These are phyloP conservation scores for Pseudomugil tenellus DNA, from an alignment of 2,797 vertebrate species.

Conservation along the genomic window DNA sequence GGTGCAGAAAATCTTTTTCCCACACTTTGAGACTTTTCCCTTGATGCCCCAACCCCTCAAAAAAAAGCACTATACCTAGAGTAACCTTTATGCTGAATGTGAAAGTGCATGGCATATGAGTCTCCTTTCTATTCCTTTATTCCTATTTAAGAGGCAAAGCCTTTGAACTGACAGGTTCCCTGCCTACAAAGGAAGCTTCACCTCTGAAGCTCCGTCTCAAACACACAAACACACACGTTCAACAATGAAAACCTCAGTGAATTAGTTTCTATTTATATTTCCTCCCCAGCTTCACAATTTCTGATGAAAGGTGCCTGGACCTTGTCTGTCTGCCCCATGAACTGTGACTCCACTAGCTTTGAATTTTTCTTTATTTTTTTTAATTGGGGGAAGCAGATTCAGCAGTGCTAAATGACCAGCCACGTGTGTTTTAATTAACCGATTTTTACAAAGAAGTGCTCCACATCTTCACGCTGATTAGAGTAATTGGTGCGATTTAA, in stretches of 20 bases:
- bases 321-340: conserved; percentile 11
- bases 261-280: conserved; percentile 33
- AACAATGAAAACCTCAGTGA: conserved; percentile 30
- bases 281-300: conserved; percentile 3
- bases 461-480: conserved; percentile 76
- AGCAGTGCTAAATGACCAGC: conserved; percentile 54
- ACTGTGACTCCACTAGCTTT: conserved; percentile 3
- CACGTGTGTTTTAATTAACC: conserved; percentile 75
- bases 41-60: conserved; percentile 33
- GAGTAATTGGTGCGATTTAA: conserved; percentile 84
- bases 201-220: conserved; percentile 41
- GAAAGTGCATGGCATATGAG: conserved; percentile 58
- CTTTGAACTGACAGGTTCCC: conserved; percentile 72
- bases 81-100: conserved; percentile 56
- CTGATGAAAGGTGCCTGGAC: conserved; percentile 13
- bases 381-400: conserved; percentile 22
- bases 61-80: conserved; percentile 21
- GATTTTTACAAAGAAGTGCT: conserved; percentile 74
- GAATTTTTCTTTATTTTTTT: no score
- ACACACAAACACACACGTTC: conserved; percentile 15
- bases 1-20: conserved; percentile 12
- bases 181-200: conserved; percentile 64
- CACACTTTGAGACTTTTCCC: conserved; percentile 29
- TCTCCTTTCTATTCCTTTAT: conserved; percentile 29
- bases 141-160: conserved; percentile 42